phyloP scores from a whole-genome alignment of 2,888 invertebrate genomes.

The Mactromeris polynyma region DNA sequence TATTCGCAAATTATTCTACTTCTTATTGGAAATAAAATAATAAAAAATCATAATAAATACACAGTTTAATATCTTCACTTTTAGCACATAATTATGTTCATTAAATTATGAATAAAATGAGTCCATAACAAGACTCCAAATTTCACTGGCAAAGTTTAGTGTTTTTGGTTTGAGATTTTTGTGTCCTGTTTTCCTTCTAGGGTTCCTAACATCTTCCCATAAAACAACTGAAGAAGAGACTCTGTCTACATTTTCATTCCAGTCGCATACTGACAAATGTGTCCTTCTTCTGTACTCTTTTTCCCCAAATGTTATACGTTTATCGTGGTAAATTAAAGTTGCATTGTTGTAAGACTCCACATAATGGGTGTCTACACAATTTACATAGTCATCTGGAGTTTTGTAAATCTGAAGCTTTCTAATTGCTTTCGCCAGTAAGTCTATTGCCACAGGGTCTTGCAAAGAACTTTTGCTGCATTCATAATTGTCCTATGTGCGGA shows the following conservation, averaged over 20 bases:
- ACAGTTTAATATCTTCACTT: no score
- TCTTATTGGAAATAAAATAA: no score
- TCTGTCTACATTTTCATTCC: slow-evolving; percentile 16
- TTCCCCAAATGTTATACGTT: slow-evolving; percentile 40
- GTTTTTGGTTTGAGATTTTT: no score
- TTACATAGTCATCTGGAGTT: slow-evolving; percentile 47
- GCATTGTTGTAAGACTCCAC: slow-evolving; percentile 62
- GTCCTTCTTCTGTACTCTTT: background rate
- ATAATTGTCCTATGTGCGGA: slow-evolving; percentile 20
- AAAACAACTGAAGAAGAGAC: no score
- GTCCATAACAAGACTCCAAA: no score
- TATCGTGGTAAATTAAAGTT: slow-evolving; percentile 47
- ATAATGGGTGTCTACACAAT: slow-evolving; percentile 58
- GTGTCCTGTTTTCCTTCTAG: no score
- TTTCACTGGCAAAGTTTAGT: no score
- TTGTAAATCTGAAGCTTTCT: slow-evolving; percentile 50
- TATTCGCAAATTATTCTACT: no score
- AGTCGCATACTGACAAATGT: background rate
- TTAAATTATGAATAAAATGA: no score
- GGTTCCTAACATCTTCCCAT: no score
- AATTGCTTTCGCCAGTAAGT: slow-evolving; percentile 14
- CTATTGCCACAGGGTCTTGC: background rate
- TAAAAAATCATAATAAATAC: no score
- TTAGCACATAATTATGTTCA: no score
- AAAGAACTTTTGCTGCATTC: background rate